Percentiles rank a stretch among this genome's conserved stretches.
Conservation (phyloP, 2,797 vertebrate species). For the Phylloscopus collybita region DNA sequence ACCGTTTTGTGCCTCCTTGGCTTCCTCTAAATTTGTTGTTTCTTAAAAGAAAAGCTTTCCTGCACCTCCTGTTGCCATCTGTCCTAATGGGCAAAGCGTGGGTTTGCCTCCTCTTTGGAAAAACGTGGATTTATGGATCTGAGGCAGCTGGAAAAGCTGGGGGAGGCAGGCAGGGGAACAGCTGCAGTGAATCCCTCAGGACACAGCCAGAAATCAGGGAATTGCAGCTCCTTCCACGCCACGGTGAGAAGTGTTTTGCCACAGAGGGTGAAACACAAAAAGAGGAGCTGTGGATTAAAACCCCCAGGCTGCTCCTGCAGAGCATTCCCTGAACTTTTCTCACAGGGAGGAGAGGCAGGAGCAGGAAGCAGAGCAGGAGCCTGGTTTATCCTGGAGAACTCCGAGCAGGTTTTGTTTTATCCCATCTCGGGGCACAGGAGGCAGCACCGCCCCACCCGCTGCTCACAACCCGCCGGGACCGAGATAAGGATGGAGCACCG, state of each 20-base stretch:
- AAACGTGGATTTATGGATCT: fast-evolving
- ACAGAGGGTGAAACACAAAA: neutral
- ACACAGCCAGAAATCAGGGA: neutral
- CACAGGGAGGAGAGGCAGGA: neutral
- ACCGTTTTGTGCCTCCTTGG: neutral
- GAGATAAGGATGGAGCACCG: too few relatives aligned
- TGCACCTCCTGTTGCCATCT: neutral
- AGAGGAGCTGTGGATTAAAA: neutral
- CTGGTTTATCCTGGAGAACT: neutral
- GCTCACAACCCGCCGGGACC: too few relatives aligned
- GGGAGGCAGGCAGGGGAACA: neutral
- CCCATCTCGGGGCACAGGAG: too few relatives aligned
- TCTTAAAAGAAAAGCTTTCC: neutral
- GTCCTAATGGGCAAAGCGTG: neutral
- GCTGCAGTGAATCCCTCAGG: neutral
- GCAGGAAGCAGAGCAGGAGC: neutral
- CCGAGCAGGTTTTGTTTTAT: too few relatives aligned
- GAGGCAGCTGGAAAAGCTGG: neutral
- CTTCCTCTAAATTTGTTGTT: neutral
- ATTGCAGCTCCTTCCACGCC: neutral
- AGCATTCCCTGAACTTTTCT: neutral
- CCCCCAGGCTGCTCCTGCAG: neutral
- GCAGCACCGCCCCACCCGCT: too few relatives aligned
- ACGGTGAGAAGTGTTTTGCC: fast-evolving
- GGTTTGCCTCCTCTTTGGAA: neutral